Base-by-base conservation (phyloP, 1,140 invertebrate species). In the Papilio helenus region DNA sequence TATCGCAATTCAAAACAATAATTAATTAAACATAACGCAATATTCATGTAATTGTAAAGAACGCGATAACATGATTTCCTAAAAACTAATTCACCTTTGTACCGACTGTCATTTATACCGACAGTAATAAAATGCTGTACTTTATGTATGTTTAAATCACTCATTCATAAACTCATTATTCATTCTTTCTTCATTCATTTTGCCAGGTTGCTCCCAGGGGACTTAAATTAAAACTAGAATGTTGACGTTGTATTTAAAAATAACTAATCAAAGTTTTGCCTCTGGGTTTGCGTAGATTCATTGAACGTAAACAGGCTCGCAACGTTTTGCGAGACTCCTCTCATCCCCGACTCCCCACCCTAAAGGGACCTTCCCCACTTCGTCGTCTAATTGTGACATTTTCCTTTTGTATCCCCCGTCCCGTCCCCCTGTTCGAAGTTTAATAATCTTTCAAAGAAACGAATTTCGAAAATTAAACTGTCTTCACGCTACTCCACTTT, bases 211-310 rank as follows among this genome's bases (percentile, higher is more conserved):
- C 55, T 76, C 73, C 76, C 23, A 18, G 65, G 79, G n/a, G 80
- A 20, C 51, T 80, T 78, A 80, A 81, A 87, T 85, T n/a, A n/a
- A n/a, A 85, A 87, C 85, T 73, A 73, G 79, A 71, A 76, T 84
- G 79, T 82, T 85, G 83, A 81, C 80, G 76, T 68, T 79, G 79
- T 85, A 89, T 85, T 84, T 86, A 89, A 89, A 87, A 86, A 88
- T 88, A 89, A 89, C 85, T 87, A 90, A 92, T 88, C 84, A 89
- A 92, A 90, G 85, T 89, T 90, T 84, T 78, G 81, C 81, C 86
- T 72, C 61, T 74, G 86, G 84, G 82, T 88, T 87, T 86, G 86
- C 82, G 79, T 85, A 84, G 85, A 87, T 87, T 90, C 87, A 88
- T 86, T 88, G 82, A 85, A 88, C 82, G 88, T 91, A 92, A 91